Conservation (phyloP, 2,113 vertebrate genomes). For the Plectropomus leopardus region DNA sequence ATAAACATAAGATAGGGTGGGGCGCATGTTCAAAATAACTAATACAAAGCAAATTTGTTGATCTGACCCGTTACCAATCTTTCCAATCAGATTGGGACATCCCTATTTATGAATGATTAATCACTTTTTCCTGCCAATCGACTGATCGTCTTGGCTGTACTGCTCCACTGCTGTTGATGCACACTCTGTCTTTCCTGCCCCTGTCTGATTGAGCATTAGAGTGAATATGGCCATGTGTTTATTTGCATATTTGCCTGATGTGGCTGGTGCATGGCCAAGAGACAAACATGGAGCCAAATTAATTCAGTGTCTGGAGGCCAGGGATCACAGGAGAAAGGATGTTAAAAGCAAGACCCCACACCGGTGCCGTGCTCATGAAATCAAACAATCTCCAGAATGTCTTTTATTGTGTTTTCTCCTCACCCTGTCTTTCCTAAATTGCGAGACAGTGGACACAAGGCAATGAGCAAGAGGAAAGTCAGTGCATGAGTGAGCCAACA, state of each 20-base stretch:
- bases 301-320: slow-evolving; percentile 27
- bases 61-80: too few relatives aligned
- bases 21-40: too few relatives aligned
- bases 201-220: slow-evolving; percentile 28
- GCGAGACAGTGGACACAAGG: slow-evolving; percentile 57
- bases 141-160: background rate
- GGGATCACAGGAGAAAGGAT: slow-evolving; percentile 8
- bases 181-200: background rate
- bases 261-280: slow-evolving; percentile 37
- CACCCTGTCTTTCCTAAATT: slow-evolving; percentile 19
- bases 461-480: slow-evolving; percentile 71
- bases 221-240: slow-evolving; percentile 41
- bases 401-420: slow-evolving; percentile 24
- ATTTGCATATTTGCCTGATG: slow-evolving; percentile 37
- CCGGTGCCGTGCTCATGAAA: slow-evolving; percentile 2
- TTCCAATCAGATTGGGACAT: too few relatives aligned
- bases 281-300: slow-evolving; percentile 37
- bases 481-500: slow-evolving; percentile 71
- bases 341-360: slow-evolving; percentile 19
- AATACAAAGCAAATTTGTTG: too few relatives aligned
- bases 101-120: too few relatives aligned
- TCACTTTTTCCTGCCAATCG: background rate
- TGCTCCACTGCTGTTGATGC: background rate
- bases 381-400: slow-evolving; percentile 19
- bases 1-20: too few relatives aligned